Percentiles rank a stretch among this genome's conserved stretches.
Conservation (phyloP, 2,797 vertebrate species). For the Bucorvus abyssinicus region DNA sequence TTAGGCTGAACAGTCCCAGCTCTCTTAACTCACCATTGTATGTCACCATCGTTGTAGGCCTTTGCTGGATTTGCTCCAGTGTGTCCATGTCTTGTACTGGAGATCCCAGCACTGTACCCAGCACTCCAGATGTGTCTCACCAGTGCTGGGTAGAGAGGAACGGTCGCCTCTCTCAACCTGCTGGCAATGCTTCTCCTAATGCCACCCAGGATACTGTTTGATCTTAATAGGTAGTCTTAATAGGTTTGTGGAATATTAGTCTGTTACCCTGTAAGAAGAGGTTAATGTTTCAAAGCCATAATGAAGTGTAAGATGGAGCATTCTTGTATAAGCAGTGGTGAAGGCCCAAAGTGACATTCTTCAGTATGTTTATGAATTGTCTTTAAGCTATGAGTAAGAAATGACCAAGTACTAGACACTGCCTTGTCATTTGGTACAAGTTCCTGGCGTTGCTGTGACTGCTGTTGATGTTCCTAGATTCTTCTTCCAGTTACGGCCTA, state of each 20-base stretch:
- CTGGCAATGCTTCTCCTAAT: background rate
- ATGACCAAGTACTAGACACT: background rate
- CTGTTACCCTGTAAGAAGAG: background rate
- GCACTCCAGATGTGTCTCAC: background rate
- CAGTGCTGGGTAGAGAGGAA: background rate
- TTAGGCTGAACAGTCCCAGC: background rate
- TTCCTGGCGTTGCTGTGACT: background rate
- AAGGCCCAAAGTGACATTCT: background rate
- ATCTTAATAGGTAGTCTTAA: background rate
- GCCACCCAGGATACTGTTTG: background rate
- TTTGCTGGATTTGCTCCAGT: background rate
- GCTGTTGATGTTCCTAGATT: background rate
- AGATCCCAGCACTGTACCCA: background rate
- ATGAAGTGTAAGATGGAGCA: background rate
- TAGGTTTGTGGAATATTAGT: background rate
- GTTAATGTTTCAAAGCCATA: background rate
- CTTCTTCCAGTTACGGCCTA: background rate
- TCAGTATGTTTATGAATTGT: background rate
- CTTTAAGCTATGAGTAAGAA: background rate
- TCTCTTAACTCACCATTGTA: background rate
- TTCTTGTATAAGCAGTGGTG: background rate
- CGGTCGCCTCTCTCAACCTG: background rate
- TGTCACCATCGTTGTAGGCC: rapidly evolving
- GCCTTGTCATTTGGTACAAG: background rate
- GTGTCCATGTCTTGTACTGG: background rate